These are phyloP conservation scores for Melanotaenia boesemani DNA, from an alignment of 2,797 vertebrate species.

Conservation along the genomic window DNA sequence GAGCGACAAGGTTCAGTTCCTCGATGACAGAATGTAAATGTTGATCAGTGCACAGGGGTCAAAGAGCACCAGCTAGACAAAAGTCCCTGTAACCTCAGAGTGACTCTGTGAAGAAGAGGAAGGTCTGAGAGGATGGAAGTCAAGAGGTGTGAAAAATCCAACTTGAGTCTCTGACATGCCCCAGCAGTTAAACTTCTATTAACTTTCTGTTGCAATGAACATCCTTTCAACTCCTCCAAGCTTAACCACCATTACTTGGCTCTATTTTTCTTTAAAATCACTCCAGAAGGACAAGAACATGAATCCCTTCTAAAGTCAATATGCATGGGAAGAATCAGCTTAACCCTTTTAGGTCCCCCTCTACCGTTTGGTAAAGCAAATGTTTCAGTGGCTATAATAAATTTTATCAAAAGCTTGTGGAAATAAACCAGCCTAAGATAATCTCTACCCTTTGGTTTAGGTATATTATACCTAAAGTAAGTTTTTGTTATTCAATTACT, in stretches of 20 bases:
- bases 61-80: conserved; percentile 9
- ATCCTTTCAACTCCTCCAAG: background rate
- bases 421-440: too few relatives aligned
- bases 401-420: too few relatives aligned
- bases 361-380: too few relatives aligned
- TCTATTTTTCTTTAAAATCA: background rate
- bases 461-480: too few relatives aligned
- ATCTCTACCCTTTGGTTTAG: too few relatives aligned
- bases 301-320: too few relatives aligned
- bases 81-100: conserved; percentile 5
- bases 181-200: background rate
- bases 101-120: background rate
- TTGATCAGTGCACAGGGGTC: conserved; percentile 12
- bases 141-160: background rate
- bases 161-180: background rate
- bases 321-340: too few relatives aligned
- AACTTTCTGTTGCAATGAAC: background rate
- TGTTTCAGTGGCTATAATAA: too few relatives aligned
- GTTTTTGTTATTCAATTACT: too few relatives aligned
- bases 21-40: conserved; percentile 24
- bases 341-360: too few relatives aligned
- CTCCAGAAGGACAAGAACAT: too few relatives aligned
- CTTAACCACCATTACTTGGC: background rate
- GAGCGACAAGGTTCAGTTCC: conserved; percentile 25
- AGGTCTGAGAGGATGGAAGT: background rate